Base-by-base conservation (phyloP, 2,888 invertebrate species). In the Chouioia cunea region DNA sequence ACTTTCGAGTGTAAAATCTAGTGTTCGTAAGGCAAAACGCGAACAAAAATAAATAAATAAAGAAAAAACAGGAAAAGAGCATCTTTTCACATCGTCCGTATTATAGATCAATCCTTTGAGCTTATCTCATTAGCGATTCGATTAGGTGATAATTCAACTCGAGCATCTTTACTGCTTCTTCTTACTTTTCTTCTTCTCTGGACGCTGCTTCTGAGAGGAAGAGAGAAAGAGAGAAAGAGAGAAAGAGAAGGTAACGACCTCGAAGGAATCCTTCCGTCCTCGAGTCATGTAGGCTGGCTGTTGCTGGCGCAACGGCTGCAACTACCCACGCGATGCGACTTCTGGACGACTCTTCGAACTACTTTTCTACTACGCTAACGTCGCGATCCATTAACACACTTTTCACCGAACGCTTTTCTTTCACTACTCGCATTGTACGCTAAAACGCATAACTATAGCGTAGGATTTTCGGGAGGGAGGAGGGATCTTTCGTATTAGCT, bases 181-280 rank as follows among this genome's bases (percentile, higher is more conserved):
- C 27, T 27, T 27, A 2, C 6, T 27, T 6, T 27, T 27, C 46
- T 18, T 46, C 10, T n/a, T 46, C 18, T 57, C 18, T 57, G 4
- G 27, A 10, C 16, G 27, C 27, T n/a, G 36, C 36, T n/a, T 18
- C 59, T 20, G 44, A 63, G 44, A 52, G 16, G 22, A 43, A 52
- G 63, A 63, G 62, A 62, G 52, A 18, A n/a, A 48, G 47, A 48
- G 44, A 53, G 57, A 48, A 22, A 22, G 36, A 48, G 63, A 57
- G 52, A 57, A 50, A 59, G 65, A 69, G 65, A 56, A 67, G 64
- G 73, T 74, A 74, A 70, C 65, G 74, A 74, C 70, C 73, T 74
- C 73, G 65, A 48, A 70, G 70, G 68, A 74, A 74, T 74, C 73
- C 74, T 74, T 73, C 70, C 74, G 70, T 73, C 70, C 73, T 71